These are phyloP conservation scores for Marasmarcha lunaedactyla DNA, from an alignment of 2,888 invertebrate species.

Conservation along the genomic window DNA sequence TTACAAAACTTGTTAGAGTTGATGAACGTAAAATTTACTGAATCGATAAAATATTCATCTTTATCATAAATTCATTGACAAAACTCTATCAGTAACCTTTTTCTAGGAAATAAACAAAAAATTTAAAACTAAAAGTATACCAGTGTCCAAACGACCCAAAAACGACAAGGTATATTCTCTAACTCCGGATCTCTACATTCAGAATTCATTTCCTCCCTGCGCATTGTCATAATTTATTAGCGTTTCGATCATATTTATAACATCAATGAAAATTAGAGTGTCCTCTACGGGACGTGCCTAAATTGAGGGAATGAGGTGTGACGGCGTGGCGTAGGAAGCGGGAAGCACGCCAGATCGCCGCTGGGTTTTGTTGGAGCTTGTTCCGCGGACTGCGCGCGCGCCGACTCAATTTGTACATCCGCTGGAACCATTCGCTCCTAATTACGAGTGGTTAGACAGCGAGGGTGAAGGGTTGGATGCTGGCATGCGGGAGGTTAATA, in stretches of 20 bases:
- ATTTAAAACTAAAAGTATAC: no score
- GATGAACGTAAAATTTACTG: no score
- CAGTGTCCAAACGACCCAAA: no score
- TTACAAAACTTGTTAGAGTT: no score
- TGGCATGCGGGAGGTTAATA: neutral
- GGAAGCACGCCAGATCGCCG: conserved; percentile 27
- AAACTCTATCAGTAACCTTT: no score
- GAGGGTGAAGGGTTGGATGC: neutral
- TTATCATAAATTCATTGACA: no score
- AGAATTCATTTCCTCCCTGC: neutral
- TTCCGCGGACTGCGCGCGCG: conserved; percentile 16
- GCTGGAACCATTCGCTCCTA: conserved; percentile 20
- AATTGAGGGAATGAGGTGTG: conserved; percentile 38
- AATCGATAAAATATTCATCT: no score
- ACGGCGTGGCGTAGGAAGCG: conserved; percentile 45
- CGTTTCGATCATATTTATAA: no score
- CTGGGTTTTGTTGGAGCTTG: conserved; percentile 18
- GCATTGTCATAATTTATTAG: conserved; percentile 1
- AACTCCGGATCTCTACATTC: neutral
- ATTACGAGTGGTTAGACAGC: conserved; percentile 14
- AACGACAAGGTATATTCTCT: no score
- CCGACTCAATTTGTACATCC: conserved; percentile 25
- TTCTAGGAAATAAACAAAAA: no score
- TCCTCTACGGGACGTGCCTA: conserved; percentile 24
- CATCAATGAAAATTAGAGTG: no score